Evolutionary conservation across 2,888 invertebrate genomes (phyloP), one percentile per base, ranked within the genome.

Genomic region (Gortyna flavago): DNA sequence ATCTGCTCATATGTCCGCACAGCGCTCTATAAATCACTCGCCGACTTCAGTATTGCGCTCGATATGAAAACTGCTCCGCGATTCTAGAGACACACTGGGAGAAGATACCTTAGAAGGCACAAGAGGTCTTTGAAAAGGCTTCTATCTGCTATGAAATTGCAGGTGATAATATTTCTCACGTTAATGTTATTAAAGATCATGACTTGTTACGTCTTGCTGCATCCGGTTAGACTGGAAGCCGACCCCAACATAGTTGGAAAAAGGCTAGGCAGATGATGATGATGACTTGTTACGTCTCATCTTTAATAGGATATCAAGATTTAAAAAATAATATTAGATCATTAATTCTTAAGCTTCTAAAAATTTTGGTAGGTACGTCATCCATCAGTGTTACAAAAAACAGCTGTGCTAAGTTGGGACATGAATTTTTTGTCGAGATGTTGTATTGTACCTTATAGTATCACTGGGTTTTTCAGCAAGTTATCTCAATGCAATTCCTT

Each of bases 31-130:
- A 95, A 94, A 95, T 95, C 95, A 95, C 89, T 89, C 86, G 87
- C 81, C 89, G 81, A 85, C 85, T 87, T 81, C 83, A 84, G 85
- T 85, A 87, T 89, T 89, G 90, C 89, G 83, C 84, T 87, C 90
- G 90, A 94, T 94, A 94, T 95, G 94, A 94, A 92, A 94, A 92
- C 93, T 93, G 92, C 92, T 92, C 90, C 86, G 88, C 89, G 88
- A 84, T 84, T 72, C 35, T 5, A 21, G 87, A 32, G 90, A 38
- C 80, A 89, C 91, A 94, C 81, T 77, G 81, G 73, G 90, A 70
- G 72, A 35, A 21, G 54, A 77, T 71, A 77, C 67, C 72, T 79
- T n/a, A n/a, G 11, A 57, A 57, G 7, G 11, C 35, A 57, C 3
- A 25, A 35, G 6, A 25, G 18, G 9, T 51, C 8, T 68, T 32